These are phyloP conservation scores for Sesamia nonagrioides DNA, from an alignment of 1,140 invertebrate species.

Conservation along the genomic window DNA sequence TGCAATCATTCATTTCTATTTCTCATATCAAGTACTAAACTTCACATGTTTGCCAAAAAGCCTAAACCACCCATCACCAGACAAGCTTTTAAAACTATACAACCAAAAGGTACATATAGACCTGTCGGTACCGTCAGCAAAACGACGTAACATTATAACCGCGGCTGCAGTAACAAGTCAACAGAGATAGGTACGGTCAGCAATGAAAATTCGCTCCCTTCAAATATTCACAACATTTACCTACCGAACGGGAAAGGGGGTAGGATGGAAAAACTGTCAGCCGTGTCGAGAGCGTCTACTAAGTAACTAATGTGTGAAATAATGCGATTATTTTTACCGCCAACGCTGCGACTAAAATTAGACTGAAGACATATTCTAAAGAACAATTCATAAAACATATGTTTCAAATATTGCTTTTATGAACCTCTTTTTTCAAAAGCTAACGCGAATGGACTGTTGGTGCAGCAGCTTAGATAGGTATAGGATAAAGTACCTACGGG, in stretches of 20 bases:
- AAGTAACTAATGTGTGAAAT: slow-evolving; percentile 15
- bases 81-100: slow-evolving; percentile 33
- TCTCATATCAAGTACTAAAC: slow-evolving; percentile 3
- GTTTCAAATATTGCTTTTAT: neutral
- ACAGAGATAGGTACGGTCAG: slow-evolving; percentile 46
- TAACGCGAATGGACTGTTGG: no score
- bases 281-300: slow-evolving; percentile 1
- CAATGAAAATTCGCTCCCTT: slow-evolving; percentile 64
- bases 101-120: slow-evolving; percentile 6
- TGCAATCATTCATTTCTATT: neutral
- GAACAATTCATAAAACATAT: neutral
- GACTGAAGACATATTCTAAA: neutral
- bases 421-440: neutral
- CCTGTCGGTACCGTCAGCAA: slow-evolving; percentile 1
- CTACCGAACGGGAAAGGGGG: slow-evolving; percentile 49
- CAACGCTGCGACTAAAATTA: neutral
- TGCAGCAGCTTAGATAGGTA: neutral
- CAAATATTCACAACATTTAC: slow-evolving; percentile 73
- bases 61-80: slow-evolving; percentile 16
- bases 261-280: slow-evolving; percentile 54
- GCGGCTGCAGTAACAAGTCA: slow-evolving; percentile 20
- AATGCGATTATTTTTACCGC: slow-evolving; percentile 28
- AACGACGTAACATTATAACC: slow-evolving; percentile 34
- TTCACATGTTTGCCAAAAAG: neutral
- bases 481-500: slow-evolving; percentile 2